Percentiles rank a stretch among this genome's conserved stretches.
These are phyloP conservation scores for Belonocnema kinseyi DNA, from an alignment of 1,140 invertebrate species.

Conservation along the genomic window DNA sequence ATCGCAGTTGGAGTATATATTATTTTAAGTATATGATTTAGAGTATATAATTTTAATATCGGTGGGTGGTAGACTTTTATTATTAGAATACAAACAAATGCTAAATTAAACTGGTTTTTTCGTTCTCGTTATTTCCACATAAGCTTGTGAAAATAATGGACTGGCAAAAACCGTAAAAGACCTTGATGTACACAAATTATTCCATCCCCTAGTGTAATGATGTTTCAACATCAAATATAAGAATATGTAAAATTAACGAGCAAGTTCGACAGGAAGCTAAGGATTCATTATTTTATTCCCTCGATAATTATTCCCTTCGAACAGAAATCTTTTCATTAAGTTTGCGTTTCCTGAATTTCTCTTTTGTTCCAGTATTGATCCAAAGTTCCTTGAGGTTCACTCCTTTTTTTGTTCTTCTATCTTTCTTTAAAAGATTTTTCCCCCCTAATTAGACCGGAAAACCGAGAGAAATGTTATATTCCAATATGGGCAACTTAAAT, in stretches of 20 bases:
- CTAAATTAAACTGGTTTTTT: background rate
- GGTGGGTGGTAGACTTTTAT: background rate
- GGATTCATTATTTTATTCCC: slow-evolving; percentile 20
- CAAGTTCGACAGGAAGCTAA: slow-evolving; percentile 7
- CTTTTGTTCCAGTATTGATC: slow-evolving; percentile 25
- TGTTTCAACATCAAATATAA: slow-evolving; percentile 6
- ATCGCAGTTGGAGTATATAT: background rate
- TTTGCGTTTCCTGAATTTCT: slow-evolving; percentile 17
- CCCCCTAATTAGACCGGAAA: background rate
- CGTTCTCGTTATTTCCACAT: background rate
- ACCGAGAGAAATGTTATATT: background rate
- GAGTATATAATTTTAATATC: slow-evolving; percentile 2
- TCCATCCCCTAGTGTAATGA: background rate
- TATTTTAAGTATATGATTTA: too few species aligned
- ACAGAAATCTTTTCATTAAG: slow-evolving; percentile 22
- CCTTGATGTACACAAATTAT: background rate
- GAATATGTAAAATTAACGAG: background rate
- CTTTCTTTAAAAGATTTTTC: background rate
- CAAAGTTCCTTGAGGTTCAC: background rate
- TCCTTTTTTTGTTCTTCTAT: background rate
- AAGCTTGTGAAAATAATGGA: background rate
- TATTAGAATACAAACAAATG: background rate
- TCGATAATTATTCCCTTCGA: background rate
- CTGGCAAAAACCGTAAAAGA: background rate
- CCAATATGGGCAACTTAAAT: background rate